Base-by-base conservation (phyloP, 2,797 vertebrate genomes). In the Rhynchotus rufescens region DNA sequence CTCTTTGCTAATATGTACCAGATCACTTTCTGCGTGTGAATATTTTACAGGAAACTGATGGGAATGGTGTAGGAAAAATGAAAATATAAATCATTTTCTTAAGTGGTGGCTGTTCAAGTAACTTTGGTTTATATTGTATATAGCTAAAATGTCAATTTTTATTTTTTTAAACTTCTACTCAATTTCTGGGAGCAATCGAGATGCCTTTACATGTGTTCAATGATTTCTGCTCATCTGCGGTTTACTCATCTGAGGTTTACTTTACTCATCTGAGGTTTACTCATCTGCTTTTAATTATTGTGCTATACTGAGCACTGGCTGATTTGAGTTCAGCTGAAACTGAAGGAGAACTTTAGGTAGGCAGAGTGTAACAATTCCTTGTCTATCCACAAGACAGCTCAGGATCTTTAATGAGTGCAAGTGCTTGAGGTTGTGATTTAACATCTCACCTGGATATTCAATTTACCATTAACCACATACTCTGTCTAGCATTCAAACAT, bases 1-100 rank as follows among this genome's bases (percentile, higher is more conserved):
- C 0, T 10, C 2, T 44, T 62, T 69, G 61, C 17, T 87, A 42
- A 30, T 9, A 78, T 3, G 1, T 26, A 38, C 17, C 1, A 1
- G 26, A n/a, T 76, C 7, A 14, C 11, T 51, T 79, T 22, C 26
- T 42, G 2, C 56, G 22, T 59, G 16, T 56, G 62, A 72, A 72
- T 23, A 30, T 2, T 68, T 68, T 51, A 34, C 45, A 68, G 47
- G 25, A 51, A 68, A 51, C 32, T 20, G 32, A 68, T 20, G 49
- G 32, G 32, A 68, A 9, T 68, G 15, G 19, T 28, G 15, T 25
- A 32, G 36, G 44, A 68, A 68, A 23, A 68, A 51, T 51, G 66
- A 25, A 68, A 36, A 25, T 36, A 47, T 23, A 49, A 51, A 34
- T 15, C 42, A 32, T 66, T 68, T 51, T 34, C 44, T 67, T 67